phyloP scores from a whole-genome alignment of 1,140 invertebrate species.

The Brachionus calyciflorus region DNA sequence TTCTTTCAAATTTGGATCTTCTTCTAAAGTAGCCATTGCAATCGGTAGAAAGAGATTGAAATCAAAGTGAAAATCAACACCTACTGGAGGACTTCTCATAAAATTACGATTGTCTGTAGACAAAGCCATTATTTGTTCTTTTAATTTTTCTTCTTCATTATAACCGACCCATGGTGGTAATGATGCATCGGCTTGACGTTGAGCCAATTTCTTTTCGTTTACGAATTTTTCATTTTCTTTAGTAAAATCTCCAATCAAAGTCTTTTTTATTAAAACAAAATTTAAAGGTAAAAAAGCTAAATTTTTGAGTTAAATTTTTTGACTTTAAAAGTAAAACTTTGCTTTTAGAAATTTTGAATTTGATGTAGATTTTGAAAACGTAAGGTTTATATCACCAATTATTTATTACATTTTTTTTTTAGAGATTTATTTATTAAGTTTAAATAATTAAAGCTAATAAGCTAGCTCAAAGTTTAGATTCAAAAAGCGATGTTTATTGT shows the following conservation, averaged over 20 bases:
- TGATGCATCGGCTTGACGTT: slow-evolving; percentile 70
- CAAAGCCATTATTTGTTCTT: slow-evolving; percentile 86
- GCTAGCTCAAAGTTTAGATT: no score
- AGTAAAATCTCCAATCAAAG: slow-evolving; percentile 87
- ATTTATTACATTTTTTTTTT: no score
- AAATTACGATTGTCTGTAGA: slow-evolving; percentile 94
- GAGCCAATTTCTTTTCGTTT: slow-evolving; percentile 73
- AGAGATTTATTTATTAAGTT: no score
- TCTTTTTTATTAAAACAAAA: no score
- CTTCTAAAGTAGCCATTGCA: slow-evolving; percentile 84
- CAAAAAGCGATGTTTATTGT: no score
- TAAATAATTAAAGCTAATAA: no score
- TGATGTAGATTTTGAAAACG: no score
- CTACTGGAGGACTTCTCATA: slow-evolving; percentile 86
- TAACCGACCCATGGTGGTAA: slow-evolving; percentile 86
- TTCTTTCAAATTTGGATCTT: slow-evolving; percentile 89
- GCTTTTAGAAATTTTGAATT: no score
- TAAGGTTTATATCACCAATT: no score
- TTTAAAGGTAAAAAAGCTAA: no score
- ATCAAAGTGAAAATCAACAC: slow-evolving; percentile 91
- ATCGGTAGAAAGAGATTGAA: slow-evolving; percentile 81
- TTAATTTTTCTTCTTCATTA: slow-evolving; percentile 79
- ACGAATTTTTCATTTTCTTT: slow-evolving; percentile 93
- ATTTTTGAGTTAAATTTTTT: slow-evolving; percentile 50
- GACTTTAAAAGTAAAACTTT: no score